Evolutionary conservation across 2,888 invertebrate species (phyloP), one percentile per base, ranked within the genome.

Genomic region (Drosophila longiperda): DNA sequence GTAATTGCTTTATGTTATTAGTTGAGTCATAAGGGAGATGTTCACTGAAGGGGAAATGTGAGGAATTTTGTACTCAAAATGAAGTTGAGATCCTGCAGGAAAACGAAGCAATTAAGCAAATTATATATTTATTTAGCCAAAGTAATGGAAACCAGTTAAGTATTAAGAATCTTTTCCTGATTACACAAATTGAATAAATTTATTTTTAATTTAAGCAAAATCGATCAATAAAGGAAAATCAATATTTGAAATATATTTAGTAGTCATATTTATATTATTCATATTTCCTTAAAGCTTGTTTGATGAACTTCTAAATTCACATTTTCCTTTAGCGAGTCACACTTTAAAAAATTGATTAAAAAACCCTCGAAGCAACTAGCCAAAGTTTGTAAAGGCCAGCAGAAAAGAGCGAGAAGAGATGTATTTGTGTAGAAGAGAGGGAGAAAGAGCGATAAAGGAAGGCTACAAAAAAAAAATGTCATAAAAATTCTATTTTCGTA

Each of bases 401-500:
- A 23, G 54, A 45, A 55, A 36, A 45, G 62, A 54, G 26, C 40
- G 38, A 50, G 58, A 23, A 11, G 29, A 8, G 2, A 23, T 15
- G 2, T 45, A 15, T 15, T 15, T 45, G 45, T 23, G 23, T 23
- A n/a, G 50, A 65, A 62, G 36, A 68, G 54, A 64, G 62, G 70
- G 53, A 54, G 20, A 48, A 54, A 34, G 49, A 29, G 62, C 38
- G 38, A 1, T 2, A 23, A 23, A 33, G n/a, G n/a, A n/a, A n/a
- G n/a, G n/a, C n/a, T n/a, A n/a, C n/a, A 36, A 61, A 71, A 74
- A 76, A 78, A 76, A 78, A 82, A 78, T 80, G 82, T 79, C 89
- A 87, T 89, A 83, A 84, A 84, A 89, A 88, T 87, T 83, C 80
- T 83, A 82, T 82, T 85, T 79, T 82, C 82, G 87, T 82, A 81